These are phyloP conservation scores for Zoanthus solanderi DNA, from an alignment of 92 coral and sea anemone genomes.

Conservation along the genomic window DNA sequence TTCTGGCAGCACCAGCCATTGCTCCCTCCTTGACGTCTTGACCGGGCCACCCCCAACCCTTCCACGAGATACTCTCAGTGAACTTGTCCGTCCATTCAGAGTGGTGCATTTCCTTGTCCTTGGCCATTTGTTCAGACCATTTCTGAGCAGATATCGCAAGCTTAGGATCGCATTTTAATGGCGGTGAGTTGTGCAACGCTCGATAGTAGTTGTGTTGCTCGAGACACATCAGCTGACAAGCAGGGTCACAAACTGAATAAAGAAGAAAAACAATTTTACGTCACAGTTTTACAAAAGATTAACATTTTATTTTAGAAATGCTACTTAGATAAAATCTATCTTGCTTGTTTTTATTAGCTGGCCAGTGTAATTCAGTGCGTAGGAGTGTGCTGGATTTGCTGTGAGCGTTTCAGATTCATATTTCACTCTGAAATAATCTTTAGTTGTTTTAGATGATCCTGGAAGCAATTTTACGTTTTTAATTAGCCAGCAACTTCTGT, in stretches of 20 bases:
- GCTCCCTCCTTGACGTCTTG: slow-evolving; percentile 77
- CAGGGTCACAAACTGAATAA: slow-evolving; percentile 29
- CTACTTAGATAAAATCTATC: too few species aligned
- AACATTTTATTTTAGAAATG: too few species aligned
- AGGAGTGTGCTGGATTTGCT: too few species aligned
- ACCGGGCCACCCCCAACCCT: slow-evolving; percentile 81
- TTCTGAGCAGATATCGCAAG: slow-evolving; percentile 54
- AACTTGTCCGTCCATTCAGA: slow-evolving; percentile 73
- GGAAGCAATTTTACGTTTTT: too few species aligned
- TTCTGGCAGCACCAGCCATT: slow-evolving; percentile 74
- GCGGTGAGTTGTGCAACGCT: slow-evolving; percentile 43
- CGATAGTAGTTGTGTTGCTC: slow-evolving; percentile 57
- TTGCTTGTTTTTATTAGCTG: too few species aligned
- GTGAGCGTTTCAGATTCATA: too few species aligned
- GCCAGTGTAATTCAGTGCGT: too few species aligned
- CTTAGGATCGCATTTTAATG: slow-evolving; percentile 54
- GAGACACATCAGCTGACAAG: slow-evolving; percentile 52
- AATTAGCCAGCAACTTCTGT: too few species aligned
- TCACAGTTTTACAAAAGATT: too few species aligned
- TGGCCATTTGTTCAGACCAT: slow-evolving; percentile 48
- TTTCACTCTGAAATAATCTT: too few species aligned
- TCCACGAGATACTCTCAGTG: slow-evolving; percentile 88
- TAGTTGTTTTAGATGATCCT: too few species aligned
- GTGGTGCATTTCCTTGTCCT: slow-evolving; percentile 63
- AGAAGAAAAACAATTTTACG: neutral